Evolutionary conservation across 1,140 invertebrate genomes (phyloP), one percentile per base, ranked within the genome.

Genomic region (Arctopsyche grandis): DNA sequence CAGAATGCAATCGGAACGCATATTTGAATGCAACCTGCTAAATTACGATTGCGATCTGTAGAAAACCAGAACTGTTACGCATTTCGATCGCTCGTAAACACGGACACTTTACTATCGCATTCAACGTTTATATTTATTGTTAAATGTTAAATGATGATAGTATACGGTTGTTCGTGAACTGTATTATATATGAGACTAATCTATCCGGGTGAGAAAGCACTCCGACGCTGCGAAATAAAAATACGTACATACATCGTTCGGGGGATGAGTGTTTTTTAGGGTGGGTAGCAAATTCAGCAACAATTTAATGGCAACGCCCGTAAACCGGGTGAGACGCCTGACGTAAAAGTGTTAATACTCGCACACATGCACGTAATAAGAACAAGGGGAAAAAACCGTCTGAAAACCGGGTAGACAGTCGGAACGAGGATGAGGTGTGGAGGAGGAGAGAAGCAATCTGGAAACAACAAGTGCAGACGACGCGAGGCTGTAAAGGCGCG

Each of bases 271-370:
- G 29, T 38, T 38, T 38, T 38, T 7, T n/a, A n/a, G n/a, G n/a
- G 29, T 1, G 29, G 29, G 29, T 56, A 5, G 46, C 46, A 29
- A 56, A 74, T 74, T 74, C 71, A 26, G 71, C 71, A 56, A 74
- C 71, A 74, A 74, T 74, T 74, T 74, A 74, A 74, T 48, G 71
- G 5, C 48, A 48, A 9, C 44, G 69, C 38, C 14, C 44, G 22
- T 74, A 74, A 74, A 74, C 24, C 10, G 43, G 69, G 12, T 9
- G 43, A 46, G 16, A 29, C 66, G 9, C 38, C 43, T 5, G 14
- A 16, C 43, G 24, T 56, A 74, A 74, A 74, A 74, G 48, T 24
- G 19, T 56, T 74, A 74, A 74, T 74, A 74, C 16, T 38, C 26
- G 38, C 26, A 70, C 48, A 70, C 26, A 70, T 5, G 38, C 24